phyloP scores from a whole-genome alignment of 2,113 vertebrate genomes.

The Cisticola juncidis region DNA sequence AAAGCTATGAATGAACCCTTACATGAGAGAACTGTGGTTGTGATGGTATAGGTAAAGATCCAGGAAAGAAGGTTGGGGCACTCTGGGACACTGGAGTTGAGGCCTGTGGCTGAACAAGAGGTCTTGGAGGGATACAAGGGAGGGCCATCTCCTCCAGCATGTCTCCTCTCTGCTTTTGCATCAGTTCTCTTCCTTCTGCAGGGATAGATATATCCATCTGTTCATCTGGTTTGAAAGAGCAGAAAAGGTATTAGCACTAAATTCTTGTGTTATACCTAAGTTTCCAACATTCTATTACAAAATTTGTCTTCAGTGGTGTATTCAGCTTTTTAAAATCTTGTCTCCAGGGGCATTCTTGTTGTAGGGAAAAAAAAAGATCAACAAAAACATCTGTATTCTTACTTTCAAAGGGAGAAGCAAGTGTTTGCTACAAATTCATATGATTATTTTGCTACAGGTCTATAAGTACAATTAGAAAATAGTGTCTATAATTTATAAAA shows the following conservation, averaged over 20 bases:
- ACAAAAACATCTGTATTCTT: background rate
- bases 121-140: background rate
- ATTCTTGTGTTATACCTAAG: background rate
- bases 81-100: constrained; percentile 86
- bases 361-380: background rate
- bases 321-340: background rate
- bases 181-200: constrained; percentile 39
- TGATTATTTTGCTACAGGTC: background rate
- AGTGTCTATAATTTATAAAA: background rate
- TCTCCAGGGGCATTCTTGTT: background rate
- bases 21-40: constrained; percentile 96
- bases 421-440: background rate
- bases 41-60: constrained; percentile 81
- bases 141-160: constrained; percentile 62
- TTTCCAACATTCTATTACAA: background rate
- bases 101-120: constrained; percentile 67
- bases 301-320: background rate
- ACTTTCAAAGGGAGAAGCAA: background rate
- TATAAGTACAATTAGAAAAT: background rate
- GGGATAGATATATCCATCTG: constrained; percentile 77
- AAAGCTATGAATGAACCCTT: constrained; percentile 19
- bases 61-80: constrained; percentile 73
- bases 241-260: background rate
- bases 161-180: constrained; percentile 37
- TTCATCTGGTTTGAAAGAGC: constrained; percentile 68